Evolutionary conservation across 2,113 vertebrate species (phyloP).

Genomic region (Galbula dea): DNA sequence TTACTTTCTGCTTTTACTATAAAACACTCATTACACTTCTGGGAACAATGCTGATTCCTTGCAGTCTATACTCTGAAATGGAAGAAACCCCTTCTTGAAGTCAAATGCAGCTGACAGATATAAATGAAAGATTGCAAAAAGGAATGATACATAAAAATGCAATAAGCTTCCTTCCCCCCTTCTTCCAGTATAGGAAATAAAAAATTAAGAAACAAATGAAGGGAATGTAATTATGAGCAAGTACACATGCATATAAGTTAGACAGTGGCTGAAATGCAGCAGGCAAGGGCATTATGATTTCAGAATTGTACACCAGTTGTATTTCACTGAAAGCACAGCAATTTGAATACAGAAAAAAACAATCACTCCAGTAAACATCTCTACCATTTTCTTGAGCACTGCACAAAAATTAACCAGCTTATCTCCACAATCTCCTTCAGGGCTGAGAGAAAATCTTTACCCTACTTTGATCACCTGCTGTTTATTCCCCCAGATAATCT

Average conservation of each 20-base stretch:
- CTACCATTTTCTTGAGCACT: neutral
- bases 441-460: neutral
- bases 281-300: slow-evolving; percentile 1
- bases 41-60: neutral
- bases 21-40: neutral
- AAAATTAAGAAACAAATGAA: neutral
- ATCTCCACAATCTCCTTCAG: neutral
- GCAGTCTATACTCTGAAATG: neutral
- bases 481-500: neutral
- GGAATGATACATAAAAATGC: neutral
- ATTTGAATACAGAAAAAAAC: slow-evolving; percentile 5
- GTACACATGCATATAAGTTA: neutral
- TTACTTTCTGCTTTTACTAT: neutral
- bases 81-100: neutral
- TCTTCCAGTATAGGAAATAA: neutral
- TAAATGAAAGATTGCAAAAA: neutral
- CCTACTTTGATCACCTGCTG: neutral
- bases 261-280: neutral
- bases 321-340: slow-evolving; percentile 32
- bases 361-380: neutral
- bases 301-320: neutral
- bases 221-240: neutral
- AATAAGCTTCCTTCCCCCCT: neutral
- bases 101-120: slow-evolving; percentile 3
- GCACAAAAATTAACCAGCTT: neutral